Percentiles rank a stretch among this genome's conserved stretches.
These are phyloP conservation scores for Propithecus coquereli DNA, from an alignment of 2,113 vertebrate genomes.

Conservation along the genomic window DNA sequence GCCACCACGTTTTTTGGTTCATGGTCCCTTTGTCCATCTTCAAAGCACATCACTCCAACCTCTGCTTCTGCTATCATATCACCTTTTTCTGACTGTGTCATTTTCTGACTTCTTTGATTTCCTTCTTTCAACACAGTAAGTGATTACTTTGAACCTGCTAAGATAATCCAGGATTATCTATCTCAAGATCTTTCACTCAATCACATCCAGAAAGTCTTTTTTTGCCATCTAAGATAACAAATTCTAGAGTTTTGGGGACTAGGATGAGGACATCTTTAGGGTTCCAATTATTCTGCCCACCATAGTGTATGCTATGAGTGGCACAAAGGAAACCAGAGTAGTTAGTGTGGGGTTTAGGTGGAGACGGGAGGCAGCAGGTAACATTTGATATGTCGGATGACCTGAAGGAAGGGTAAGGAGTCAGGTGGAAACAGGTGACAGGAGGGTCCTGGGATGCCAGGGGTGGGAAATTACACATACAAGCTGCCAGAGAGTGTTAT, in stretches of 20 bases:
- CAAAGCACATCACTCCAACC: background rate
- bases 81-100: background rate
- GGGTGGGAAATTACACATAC: accelerated
- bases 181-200: background rate
- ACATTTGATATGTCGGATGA: background rate
- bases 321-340: too few species aligned
- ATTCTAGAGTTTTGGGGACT: background rate
- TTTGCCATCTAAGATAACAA: background rate
- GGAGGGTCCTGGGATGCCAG: background rate
- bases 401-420: background rate
- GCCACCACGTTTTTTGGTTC: background rate
- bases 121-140: background rate
- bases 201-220: background rate
- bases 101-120: background rate
- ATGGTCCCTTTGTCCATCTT: accelerated
- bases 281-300: background rate
- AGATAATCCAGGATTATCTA: background rate
- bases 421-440: background rate
- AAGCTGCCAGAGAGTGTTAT: background rate
- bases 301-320: background rate
- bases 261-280: background rate
- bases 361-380: background rate
- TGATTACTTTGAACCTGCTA: too few species aligned
- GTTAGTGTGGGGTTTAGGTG: background rate
- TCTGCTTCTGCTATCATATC: background rate